Base-by-base conservation (phyloP, 2,113 vertebrate species). In the Numenius arquata region DNA sequence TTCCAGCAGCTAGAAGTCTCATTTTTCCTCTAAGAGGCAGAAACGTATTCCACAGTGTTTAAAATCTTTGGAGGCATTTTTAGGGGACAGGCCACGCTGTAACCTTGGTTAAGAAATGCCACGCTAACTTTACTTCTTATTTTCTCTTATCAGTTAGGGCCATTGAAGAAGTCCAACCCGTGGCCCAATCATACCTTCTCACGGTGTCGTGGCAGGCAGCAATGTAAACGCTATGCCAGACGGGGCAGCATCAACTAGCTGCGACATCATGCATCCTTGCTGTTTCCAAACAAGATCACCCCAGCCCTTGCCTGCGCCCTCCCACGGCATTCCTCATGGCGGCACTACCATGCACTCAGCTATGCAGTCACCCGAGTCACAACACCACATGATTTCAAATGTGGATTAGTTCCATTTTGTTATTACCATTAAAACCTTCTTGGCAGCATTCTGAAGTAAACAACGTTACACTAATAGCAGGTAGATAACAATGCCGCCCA, bases 161-260 rank as follows among this genome's bases (percentile, higher is more conserved):
- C 85, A 13, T 8, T 55, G 56, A 56, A 15, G 19, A 41, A 70
- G 41, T 25, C 36, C 17, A 41, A 4, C 23, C 55, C 26, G 20
- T 10, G n/a, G n/a, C 50, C 43, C 12, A 2, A 30, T 63, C 36
- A 34, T 2, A 48, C 10, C 20, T 48, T 74, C n/a, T 34, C 21
- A 55, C 0, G 0, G 59, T n/a, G 20, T 17, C 0, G 0, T 8
- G 10, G 47, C 27, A 48, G 27, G 68, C 40, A 61, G 25, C 32
- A 25, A 29, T 8, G 34, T 1, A 5, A 50, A 40, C 0, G 2
- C 65, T 30, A 11, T 8, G 36, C 30, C 56, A 83, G 38, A 36
- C 16, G 30, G 12, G 36, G 36, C 34, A 73, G 26, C 0, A 5
- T 65, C 30, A 56, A 27, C 25, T 30, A 32, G 41, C 67, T 36